Evolutionary conservation across 2,888 invertebrate species (phyloP).

Genomic region (Drosophila anceps): DNA sequence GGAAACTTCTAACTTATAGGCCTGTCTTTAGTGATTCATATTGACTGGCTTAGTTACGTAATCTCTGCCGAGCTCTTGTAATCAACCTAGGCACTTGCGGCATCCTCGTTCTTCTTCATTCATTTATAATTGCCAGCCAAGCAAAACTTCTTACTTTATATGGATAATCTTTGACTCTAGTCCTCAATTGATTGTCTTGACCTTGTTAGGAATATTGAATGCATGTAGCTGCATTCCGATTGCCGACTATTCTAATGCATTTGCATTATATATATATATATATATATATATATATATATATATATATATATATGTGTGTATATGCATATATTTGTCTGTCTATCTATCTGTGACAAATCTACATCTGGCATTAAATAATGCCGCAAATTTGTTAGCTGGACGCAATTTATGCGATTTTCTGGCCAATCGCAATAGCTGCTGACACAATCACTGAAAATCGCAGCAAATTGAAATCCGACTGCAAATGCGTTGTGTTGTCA

Average conservation of each 20-base stretch:
- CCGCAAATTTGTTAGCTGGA: conserved; percentile 66
- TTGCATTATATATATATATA: too few species aligned
- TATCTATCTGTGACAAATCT: conserved; percentile 45
- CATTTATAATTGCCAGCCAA: not conserved
- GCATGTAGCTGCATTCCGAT: conserved; percentile 4
- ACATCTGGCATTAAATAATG: conserved; percentile 70
- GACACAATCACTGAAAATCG: conserved; percentile 73
- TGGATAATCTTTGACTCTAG: not conserved
- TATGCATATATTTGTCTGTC: conserved; percentile 6
- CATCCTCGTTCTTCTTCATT: not conserved
- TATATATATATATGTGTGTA: not conserved
- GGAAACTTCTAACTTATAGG: too few species aligned
- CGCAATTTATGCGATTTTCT: conserved; percentile 65
- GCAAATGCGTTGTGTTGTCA: conserved; percentile 57
- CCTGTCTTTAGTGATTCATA: too few species aligned
- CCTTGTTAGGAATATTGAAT: conserved; percentile 11
- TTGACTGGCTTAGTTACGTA: not conserved
- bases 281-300: not conserved
- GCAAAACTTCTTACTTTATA: not conserved
- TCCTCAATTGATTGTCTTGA: conserved; percentile 26
- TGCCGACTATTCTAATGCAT: conserved; percentile 19
- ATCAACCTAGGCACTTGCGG: not conserved
- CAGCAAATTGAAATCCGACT: conserved; percentile 60
- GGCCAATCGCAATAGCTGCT: conserved; percentile 40
- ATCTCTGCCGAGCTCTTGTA: not conserved